Evolutionary conservation across 2,797 vertebrate genomes (phyloP).

Genomic region (Calcarius lapponicus): DNA sequence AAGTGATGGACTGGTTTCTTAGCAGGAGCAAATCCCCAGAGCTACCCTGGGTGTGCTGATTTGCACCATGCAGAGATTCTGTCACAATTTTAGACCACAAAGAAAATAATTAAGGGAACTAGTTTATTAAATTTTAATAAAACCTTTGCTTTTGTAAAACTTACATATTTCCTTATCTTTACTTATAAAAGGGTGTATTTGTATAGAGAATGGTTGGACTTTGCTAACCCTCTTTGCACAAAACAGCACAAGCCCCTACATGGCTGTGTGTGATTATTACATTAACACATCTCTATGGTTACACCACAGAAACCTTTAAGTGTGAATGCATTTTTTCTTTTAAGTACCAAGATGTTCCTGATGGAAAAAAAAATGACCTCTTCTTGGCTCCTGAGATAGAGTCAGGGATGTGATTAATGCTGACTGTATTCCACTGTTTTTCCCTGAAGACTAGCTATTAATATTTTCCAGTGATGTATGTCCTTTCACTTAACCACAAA

Average conservation of each 20-base stretch:
- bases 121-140: neutral
- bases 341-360: slow-evolving; percentile 69
- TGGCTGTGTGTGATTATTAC: slow-evolving; percentile 61
- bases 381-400: slow-evolving; percentile 62
- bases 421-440: slow-evolving; percentile 55
- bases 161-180: neutral
- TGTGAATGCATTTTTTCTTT: slow-evolving; percentile 64
- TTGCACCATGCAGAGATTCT: neutral
- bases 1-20: slow-evolving; percentile 13
- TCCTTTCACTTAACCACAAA: slow-evolving; percentile 60
- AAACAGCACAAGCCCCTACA: slow-evolving; percentile 49
- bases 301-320: slow-evolving; percentile 67
- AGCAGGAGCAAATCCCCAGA: neutral
- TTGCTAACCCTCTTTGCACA: slow-evolving; percentile 21
- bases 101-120: neutral
- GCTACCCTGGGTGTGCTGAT: neutral
- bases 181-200: neutral
- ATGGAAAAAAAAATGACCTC: slow-evolving; percentile 66
- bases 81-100: neutral
- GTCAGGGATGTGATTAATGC: slow-evolving; percentile 68
- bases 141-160: neutral
- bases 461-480: slow-evolving; percentile 63
- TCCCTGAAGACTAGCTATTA: slow-evolving; percentile 66
- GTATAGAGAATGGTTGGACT: neutral
- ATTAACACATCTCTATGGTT: slow-evolving; percentile 72